Evolutionary conservation across 2,888 invertebrate genomes (phyloP).

Genomic region (Ellobium chinense): DNA sequence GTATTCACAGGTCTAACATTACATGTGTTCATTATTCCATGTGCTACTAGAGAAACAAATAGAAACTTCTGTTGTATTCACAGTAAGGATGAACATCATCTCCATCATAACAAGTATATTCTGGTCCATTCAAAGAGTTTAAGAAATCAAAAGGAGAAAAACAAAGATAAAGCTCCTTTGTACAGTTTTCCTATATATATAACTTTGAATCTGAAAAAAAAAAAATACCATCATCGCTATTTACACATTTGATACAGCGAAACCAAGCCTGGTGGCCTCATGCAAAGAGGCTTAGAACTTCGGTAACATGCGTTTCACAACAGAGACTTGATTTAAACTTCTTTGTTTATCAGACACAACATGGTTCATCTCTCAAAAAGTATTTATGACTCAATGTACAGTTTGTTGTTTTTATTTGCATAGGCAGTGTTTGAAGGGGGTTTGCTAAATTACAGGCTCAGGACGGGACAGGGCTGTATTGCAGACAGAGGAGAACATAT

Average conservation of each 20-base stretch:
- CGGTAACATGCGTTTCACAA: too few relatives aligned
- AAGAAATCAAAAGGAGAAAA: not conserved
- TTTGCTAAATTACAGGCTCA: slow-evolving; percentile 35
- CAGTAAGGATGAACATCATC: too few relatives aligned
- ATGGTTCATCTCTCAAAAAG: not conserved
- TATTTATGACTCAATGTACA: slow-evolving; percentile 24
- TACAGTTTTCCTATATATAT: slow-evolving; percentile 37
- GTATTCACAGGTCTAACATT: too few relatives aligned
- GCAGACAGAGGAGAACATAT: not conserved
- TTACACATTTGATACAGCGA: slow-evolving; percentile 27
- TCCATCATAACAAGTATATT: too few relatives aligned
- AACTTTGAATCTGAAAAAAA: not conserved
- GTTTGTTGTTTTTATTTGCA: slow-evolving; percentile 36
- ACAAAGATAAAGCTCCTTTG: not conserved
- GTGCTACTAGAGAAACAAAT: too few relatives aligned
- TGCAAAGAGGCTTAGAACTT: not conserved
- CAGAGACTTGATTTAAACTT: too few relatives aligned
- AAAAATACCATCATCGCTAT: slow-evolving; percentile 8
- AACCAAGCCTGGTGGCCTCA: not conserved
- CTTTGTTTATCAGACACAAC: too few relatives aligned
- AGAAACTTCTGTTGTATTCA: too few relatives aligned
- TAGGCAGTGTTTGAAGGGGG: slow-evolving; percentile 38
- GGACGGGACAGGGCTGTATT: not conserved
- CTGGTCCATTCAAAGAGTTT: slow-evolving; percentile 10
- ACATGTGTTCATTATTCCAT: too few relatives aligned